Evolutionary conservation across 2,797 vertebrate species (phyloP).

Genomic region (Etheostoma nigrum): DNA sequence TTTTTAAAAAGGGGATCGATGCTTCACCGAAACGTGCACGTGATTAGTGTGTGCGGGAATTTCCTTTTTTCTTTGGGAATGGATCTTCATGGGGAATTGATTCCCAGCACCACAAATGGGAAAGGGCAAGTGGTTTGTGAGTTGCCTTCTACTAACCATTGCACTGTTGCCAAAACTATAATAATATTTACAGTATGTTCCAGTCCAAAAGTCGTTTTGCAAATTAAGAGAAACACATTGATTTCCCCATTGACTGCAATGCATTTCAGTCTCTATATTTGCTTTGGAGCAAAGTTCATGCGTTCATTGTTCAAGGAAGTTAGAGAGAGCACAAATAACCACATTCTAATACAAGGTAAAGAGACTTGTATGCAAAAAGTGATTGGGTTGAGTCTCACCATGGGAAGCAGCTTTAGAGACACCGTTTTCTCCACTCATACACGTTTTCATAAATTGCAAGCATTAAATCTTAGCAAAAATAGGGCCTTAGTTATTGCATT

Average conservation of each 20-base stretch:
- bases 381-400: constrained; percentile 14
- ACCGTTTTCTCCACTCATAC: too few relatives aligned
- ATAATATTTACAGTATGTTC: neutral
- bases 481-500: too few relatives aligned
- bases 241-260: neutral
- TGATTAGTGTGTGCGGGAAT: too few relatives aligned
- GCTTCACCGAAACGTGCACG: too few relatives aligned
- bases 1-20: too few relatives aligned
- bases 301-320: neutral
- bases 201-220: neutral
- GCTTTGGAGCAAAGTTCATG: neutral
- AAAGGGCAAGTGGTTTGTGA: too few relatives aligned
- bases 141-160: neutral
- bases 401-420: neutral
- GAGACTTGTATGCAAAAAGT: neutral
- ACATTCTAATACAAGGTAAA: neutral
- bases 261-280: neutral
- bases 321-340: neutral
- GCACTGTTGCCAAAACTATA: neutral
- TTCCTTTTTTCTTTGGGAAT: too few relatives aligned
- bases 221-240: neutral
- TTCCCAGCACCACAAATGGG: too few relatives aligned
- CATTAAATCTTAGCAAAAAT: too few relatives aligned
- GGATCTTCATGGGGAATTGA: too few relatives aligned
- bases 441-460: too few relatives aligned